Base-by-base conservation (phyloP, 2,888 invertebrate species). In the Poecilobothrus nobilitatus region DNA sequence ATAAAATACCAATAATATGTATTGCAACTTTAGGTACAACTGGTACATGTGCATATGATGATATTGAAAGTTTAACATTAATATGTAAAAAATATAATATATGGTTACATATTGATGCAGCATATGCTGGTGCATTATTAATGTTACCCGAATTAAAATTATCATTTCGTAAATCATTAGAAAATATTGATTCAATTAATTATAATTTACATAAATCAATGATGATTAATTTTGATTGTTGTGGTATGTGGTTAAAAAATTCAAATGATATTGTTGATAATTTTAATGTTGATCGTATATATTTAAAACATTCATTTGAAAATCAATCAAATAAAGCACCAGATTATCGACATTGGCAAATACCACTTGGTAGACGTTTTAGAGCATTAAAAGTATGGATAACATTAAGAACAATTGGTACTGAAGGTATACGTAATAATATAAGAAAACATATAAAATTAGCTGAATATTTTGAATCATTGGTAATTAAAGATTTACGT, bases 181-280 rank as follows among this genome's bases (percentile, higher is more conserved):
- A 97, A 80, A 86, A 87, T 69, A 92, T 89, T 0, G 92, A 95
- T 78, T 97, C 97, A 0, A 90, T 97, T 75, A 95, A 95, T 80
- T 89, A 96, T 72, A 99, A 99, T 80, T 89, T 94, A 0, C 97
- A 97, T 81, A 98, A 99, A 83, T 97, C 96, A 91, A 85, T 98
- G 83, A 86, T 95, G 70, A 91, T 96, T 5, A 95, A 93, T 79
- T 97, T 97, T 72, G 98, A 99, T 80, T 97, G 97, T 77, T 95
- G 95, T 0, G 91, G 94, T 0, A 88, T 98, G 87, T 93, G 93
- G 93, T 89, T 97, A 7, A 90, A 89, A 76, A 89, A 97, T 78
- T 87, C 91, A 5, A 88, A 87, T 74, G 86, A 90, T 74, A 84
- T 97, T 68, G 89, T 92, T 9, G 89, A 92, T 70, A 91, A 95